A percentile compares a stretch with the other conserved stretches of the same genome.
Conservation (phyloP, 2,113 vertebrate genomes). For the Andinoacara biseriatus region DNA sequence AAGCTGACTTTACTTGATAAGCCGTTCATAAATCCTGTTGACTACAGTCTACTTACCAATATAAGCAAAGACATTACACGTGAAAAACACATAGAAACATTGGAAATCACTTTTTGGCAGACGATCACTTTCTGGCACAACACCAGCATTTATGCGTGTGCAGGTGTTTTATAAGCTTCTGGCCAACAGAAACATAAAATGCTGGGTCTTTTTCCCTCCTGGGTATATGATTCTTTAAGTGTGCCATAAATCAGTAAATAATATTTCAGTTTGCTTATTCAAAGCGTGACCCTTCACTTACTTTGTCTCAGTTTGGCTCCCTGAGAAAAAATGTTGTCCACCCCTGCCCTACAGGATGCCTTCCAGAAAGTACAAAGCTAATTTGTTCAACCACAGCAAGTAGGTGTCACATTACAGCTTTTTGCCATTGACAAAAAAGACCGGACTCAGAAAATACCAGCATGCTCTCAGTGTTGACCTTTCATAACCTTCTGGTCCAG, state of each 20-base stretch:
- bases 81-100: too few species aligned
- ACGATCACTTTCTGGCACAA: too few species aligned
- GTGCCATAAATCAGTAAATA: neutral
- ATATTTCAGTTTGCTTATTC: neutral
- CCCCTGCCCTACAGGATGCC: neutral
- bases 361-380: slow-evolving; percentile 11
- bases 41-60: too few species aligned
- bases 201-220: too few species aligned
- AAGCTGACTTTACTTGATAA: too few species aligned
- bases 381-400: neutral
- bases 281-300: neutral
- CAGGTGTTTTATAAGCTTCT: too few species aligned
- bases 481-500: slow-evolving; percentile 17
- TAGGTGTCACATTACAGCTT: slow-evolving; percentile 6
- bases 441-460: slow-evolving; percentile 54
- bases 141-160: too few species aligned
- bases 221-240: too few species aligned
- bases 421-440: neutral
- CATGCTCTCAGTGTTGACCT: slow-evolving; percentile 14
- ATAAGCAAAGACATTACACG: too few species aligned
- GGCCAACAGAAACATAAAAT: too few species aligned
- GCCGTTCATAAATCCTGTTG: too few species aligned
- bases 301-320: neutral
- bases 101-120: too few species aligned
- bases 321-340: neutral